phyloP scores from a whole-genome alignment of 2,888 invertebrate species.

The Aporophyla lueneburgensis region DNA sequence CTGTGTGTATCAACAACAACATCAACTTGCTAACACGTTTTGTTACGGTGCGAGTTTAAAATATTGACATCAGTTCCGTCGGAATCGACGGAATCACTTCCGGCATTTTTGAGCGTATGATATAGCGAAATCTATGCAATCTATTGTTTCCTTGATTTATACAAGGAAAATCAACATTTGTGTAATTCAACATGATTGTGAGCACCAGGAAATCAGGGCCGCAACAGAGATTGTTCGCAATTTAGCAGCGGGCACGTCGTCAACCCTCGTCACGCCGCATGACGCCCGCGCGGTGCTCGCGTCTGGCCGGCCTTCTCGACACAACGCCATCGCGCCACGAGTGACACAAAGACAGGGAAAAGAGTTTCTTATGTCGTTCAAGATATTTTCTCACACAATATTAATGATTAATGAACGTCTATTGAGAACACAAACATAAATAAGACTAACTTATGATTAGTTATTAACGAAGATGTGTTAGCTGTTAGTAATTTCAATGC shows the following conservation, averaged over 20 bases:
- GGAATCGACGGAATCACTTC: neutral
- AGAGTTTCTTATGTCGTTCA: conserved; percentile 34
- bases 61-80: neutral
- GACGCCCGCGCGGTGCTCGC: conserved; percentile 54
- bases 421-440: conserved; percentile 17
- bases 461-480: neutral
- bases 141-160: conserved; percentile 17
- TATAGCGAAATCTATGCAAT: neutral
- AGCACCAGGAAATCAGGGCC: conserved; percentile 70
- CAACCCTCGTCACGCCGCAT: conserved; percentile 77
- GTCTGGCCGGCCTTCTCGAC: conserved; percentile 50
- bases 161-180: conserved; percentile 33
- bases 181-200: conserved; percentile 43
- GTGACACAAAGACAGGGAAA: conserved; percentile 45
- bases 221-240: conserved; percentile 71
- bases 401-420: conserved; percentile 37
- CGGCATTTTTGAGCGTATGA: neutral
- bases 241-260: conserved; percentile 72
- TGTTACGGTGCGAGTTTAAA: conserved; percentile 1
- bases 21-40: conserved; percentile 23
- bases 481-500: neutral
- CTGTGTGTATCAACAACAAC: conserved; percentile 34
- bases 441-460: conserved; percentile 4
- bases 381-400: conserved; percentile 27
- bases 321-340: conserved; percentile 37